Evolutionary conservation across 2,113 vertebrate genomes (phyloP), one percentile per base, ranked within the genome.

Genomic region (Bubo scandiacus): DNA sequence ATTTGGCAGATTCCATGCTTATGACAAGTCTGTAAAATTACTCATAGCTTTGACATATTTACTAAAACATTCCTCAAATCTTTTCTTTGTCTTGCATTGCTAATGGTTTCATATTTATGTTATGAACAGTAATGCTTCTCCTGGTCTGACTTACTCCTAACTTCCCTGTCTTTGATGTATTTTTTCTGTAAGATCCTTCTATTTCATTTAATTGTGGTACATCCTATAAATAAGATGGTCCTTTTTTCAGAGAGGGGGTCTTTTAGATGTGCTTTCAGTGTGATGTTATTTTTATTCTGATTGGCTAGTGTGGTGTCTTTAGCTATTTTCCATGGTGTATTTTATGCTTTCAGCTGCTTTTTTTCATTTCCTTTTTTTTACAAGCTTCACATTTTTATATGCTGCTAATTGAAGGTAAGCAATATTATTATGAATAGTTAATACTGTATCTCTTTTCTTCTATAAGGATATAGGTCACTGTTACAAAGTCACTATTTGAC

Each of bases 171-270:
- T 70, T 42, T 73, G 57, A 49, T 42, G 40, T 73, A n/a, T 58
- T 91, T 91, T 74, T 88, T 30, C 22, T 78, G 11, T n/a, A 61
- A 66, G 32, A 73, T 26, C 25, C 18, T 70, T 36, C 32, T 68
- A 10, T 90, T 93, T 86, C 22, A n/a, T 86, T 88, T 51, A 54
- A 45, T 49, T 70, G 25, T 29, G 30, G 27, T 73, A 38, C 27
- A 40, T 14, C 11, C 43, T 57, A 34, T 20, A 62, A 61, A 40
- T 36, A 74, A 70, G 27, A 66, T 51, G 32, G 6, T 3, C 3
- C 0, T 49, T 79, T 83, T 54, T 73, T 66, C 29, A 17, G 12
- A 58, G 27, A 42, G 1, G 0, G 2, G 5, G 2, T 8, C 12
- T 74, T 90, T 62, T 63, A 78, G 47, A 45, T 5, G 5, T 59